phyloP scores from a whole-genome alignment of 2,797 vertebrate genomes.

The Centroberyx gerrardi region DNA sequence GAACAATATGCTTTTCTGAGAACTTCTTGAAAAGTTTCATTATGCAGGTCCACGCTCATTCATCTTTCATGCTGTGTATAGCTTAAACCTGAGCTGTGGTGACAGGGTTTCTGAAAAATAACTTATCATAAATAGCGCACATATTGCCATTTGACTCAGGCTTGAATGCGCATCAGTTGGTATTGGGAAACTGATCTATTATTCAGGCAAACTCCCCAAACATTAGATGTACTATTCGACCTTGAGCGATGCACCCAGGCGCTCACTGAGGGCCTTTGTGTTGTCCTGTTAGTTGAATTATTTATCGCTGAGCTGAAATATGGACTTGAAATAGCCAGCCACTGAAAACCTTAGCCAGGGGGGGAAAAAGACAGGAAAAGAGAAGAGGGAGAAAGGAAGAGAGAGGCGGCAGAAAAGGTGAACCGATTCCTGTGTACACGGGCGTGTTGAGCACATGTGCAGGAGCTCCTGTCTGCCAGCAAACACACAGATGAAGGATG shows the following conservation, averaged over 20 bases:
- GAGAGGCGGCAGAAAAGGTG: background rate
- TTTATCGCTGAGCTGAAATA: conserved; percentile 70
- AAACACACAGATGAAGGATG: conserved; percentile 33
- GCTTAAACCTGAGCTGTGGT: background rate
- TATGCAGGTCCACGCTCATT: background rate
- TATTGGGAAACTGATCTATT: conserved; percentile 55
- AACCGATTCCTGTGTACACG: too few species aligned
- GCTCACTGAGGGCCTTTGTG: conserved; percentile 49
- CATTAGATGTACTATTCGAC: conserved; percentile 28
- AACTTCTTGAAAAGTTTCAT: conserved; percentile 16
- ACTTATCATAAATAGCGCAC: background rate
- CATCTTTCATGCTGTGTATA: conserved; percentile 35
- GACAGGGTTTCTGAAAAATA: conserved; percentile 2
- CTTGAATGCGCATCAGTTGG: conserved; percentile 20
- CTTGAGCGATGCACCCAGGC: conserved; percentile 47
- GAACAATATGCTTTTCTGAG: background rate
- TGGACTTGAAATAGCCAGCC: conserved; percentile 61
- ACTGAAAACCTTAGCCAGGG: conserved; percentile 32
- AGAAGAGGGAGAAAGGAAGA: background rate
- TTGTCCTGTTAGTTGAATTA: conserved; percentile 76
- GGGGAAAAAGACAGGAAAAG: background rate
- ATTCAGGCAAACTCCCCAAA: conserved; percentile 54
- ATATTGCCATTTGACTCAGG: conserved; percentile 13
- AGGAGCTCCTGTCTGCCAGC: too few species aligned
- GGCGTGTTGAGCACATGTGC: too few species aligned